phyloP scores from a whole-genome alignment of 2,888 invertebrate species.

The Azorinus chamasolen region DNA sequence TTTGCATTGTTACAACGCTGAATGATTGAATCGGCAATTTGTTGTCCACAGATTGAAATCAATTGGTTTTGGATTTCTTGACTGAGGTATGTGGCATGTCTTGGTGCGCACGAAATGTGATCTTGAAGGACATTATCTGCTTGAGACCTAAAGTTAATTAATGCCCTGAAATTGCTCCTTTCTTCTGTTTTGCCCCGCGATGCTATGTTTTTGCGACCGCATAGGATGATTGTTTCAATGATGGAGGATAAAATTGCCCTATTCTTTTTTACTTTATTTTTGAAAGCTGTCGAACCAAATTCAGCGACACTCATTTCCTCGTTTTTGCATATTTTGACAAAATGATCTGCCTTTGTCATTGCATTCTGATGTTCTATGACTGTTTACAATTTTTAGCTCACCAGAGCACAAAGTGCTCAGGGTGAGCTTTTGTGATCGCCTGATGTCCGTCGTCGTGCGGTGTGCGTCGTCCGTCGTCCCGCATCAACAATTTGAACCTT shows the following conservation, averaged over 20 bases:
- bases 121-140: conserved; percentile 1
- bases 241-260: conserved; percentile 2
- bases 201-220: conserved; percentile 9
- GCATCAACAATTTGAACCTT: no score
- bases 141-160: conserved; percentile 2
- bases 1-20: conserved; percentile 7
- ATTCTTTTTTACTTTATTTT: conserved; percentile 6
- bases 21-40: conserved; percentile 12
- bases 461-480: no score
- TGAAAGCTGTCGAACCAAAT: conserved; percentile 1
- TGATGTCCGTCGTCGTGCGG: no score
- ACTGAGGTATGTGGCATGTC: conserved; percentile 5
- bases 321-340: no score
- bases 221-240: not conserved
- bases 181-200: conserved; percentile 16
- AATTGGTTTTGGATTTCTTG: conserved; percentile 17
- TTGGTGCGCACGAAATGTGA: not conserved
- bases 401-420: no score
- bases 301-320: no score
- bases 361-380: no score
- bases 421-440: no score
- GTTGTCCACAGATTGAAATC: conserved; percentile 9
- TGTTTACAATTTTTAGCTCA: no score
- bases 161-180: conserved; percentile 10
- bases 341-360: no score